These are phyloP conservation scores for Aphodius granarius DNA, from an alignment of 2,888 invertebrate genomes.

Conservation along the genomic window DNA sequence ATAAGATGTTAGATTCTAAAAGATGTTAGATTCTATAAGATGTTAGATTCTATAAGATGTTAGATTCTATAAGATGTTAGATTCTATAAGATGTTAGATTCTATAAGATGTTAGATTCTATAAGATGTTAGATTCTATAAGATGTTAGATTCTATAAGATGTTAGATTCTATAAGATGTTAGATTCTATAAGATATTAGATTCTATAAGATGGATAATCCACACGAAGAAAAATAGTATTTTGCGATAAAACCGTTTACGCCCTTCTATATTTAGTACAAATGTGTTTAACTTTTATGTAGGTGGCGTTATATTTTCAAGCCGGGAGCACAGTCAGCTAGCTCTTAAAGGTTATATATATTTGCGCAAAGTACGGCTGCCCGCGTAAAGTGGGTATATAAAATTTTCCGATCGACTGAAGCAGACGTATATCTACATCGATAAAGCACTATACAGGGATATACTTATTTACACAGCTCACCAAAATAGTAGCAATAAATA, in stretches of 20 bases:
- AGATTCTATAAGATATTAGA: neutral
- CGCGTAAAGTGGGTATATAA: neutral
- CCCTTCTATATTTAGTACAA: neutral
- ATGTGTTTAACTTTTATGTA: neutral
- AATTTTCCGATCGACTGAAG: neutral
- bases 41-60: neutral
- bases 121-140: neutral
- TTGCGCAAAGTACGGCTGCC: neutral
- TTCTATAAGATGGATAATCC: neutral
- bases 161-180: neutral
- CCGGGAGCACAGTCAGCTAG: neutral
- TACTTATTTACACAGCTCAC: neutral
- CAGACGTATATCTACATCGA: neutral
- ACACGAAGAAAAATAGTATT: neutral
- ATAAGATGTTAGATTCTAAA: neutral
- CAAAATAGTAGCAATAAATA: neutral
- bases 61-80: neutral
- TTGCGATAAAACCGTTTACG: neutral
- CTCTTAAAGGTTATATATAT: neutral
- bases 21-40: neutral
- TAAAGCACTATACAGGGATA: neutral
- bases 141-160: neutral
- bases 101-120: neutral
- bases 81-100: neutral
- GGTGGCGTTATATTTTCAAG: neutral